Percentiles rank a stretch among this genome's conserved stretches.
phyloP scores from a whole-genome alignment of 2,888 invertebrate genomes.

The Penaeus monodon region DNA sequence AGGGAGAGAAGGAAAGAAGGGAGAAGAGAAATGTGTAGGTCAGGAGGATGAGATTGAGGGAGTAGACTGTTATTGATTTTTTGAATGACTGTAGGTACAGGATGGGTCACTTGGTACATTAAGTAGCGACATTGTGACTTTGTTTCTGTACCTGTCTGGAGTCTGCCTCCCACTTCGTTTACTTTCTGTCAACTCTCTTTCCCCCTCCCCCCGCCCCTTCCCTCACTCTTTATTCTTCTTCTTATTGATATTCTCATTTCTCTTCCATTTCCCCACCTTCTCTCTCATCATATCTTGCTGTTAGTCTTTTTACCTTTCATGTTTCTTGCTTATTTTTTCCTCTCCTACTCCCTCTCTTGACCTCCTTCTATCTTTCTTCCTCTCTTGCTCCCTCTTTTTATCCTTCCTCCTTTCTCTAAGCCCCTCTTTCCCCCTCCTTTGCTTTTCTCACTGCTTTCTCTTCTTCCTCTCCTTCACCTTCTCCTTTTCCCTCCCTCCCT shows the following conservation, averaged over 20 bases:
- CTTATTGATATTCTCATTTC: too few relatives aligned
- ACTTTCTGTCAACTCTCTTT: background rate
- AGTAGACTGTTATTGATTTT: background rate
- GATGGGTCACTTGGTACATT: background rate
- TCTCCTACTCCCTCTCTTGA: too few relatives aligned
- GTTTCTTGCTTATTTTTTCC: too few relatives aligned
- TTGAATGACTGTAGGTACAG: background rate
- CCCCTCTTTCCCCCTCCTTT: background rate
- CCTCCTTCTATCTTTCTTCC: too few relatives aligned
- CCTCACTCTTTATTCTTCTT: background rate
- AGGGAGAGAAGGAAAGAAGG: background rate
- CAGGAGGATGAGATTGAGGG: background rate
- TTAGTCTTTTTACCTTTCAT: too few relatives aligned
- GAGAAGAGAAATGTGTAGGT: background rate
- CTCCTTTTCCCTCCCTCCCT: background rate
- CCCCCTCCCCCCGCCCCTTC: background rate
- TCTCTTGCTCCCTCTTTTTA: background rate
- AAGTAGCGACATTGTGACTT: background rate
- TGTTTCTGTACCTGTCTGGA: background rate
- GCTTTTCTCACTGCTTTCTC: background rate
- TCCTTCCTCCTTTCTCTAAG: background rate
- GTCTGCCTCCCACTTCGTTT: background rate
- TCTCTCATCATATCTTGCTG: too few relatives aligned
- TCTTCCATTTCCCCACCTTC: too few relatives aligned
- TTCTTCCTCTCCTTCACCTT: background rate